Evolutionary conservation across 2,888 invertebrate genomes (phyloP), one percentile per base, ranked within the genome.

Genomic region (Keiferia lycopersicella): DNA sequence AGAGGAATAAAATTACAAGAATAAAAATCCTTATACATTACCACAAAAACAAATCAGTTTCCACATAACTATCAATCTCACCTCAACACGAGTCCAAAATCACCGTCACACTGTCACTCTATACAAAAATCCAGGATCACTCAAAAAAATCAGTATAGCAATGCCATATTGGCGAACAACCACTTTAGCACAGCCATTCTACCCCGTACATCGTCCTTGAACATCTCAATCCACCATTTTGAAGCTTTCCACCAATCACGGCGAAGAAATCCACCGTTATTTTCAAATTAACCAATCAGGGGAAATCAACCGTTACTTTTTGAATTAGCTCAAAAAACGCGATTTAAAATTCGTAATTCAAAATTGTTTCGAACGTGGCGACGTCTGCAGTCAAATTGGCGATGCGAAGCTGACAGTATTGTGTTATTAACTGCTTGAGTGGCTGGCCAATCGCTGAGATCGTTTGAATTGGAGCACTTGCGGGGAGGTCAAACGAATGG

Each of bases 81-180:
- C 48, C 61, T 48, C 48, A 11, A 26, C 18, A 14, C 61, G 61
- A 61, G 61, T 61, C 56, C 56, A 38, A 58, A 38, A 18, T 8
- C 58, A 58, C 58, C 58, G 16, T 20, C 58, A 39, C 20, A 18
- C 20, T 38, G 6, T 18, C 38, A 38, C 39, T 58, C 26, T 58
- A 51, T 20, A 51, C n/a, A 58, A 39, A 58, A 62, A 73, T 71
- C 69, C 68, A 72, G 51, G 38, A 60, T 56, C 58, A 65, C 53
- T 12, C 34, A 11, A 22, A 30, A n/a, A 68, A 68, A 65, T 79
- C 71, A 75, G 38, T 69, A 69, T 64, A 74, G 79, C 73, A 72
- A 67, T 72, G 91, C 91, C 91, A 81, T 91, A 78, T 88, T 91
- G 91, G 91, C 91, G 90, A 91, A 88, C 63, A 76, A 71, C 79